Evolutionary conservation across 1,140 invertebrate genomes (phyloP), one percentile per base, ranked within the genome.

Genomic region (Cataglyphis hispanica): DNA sequence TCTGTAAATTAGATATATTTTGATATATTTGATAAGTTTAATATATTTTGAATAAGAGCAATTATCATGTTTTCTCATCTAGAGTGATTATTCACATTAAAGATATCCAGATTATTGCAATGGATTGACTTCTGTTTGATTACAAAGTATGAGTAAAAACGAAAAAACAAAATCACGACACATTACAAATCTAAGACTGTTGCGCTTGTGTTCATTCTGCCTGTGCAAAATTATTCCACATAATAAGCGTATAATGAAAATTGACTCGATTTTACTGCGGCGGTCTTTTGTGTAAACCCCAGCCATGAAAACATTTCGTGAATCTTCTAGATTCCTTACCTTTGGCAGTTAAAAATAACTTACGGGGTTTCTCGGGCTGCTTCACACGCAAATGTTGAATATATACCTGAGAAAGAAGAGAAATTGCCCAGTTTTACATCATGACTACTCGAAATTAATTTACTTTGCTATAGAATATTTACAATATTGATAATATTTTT

Each of bases 271-370:
- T 74, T 85, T 85, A 90, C 56, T 90, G 88, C 16, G 70, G 97
- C 58, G 97, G 96, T 89, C 95, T 96, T 94, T 97, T 98, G 91
- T 98, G 97, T 67, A 95, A 94, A 84, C 97, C 97, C 99, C 99
- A 99, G 61, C 99, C 99, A 94, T 99, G 99, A 96, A 99, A 99
- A 95, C 99, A 99, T 95, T 99, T 99, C 67, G 97, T 98, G 95
- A 99, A 99, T 90, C 98, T 96, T 88, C 96, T 96, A 16, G 98
- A 98, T 95, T 99, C 99, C 93, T 99, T 99, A 92, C 98, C 98
- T 95, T 99, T 99, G 81, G 99, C 96, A 31, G 99, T 99, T n/a
- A 99, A 96, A 94, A 99, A 98, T 76, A 99, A 95, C 95, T 99
- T 99, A 83, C 99, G 95, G 1, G 98, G 98, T 84, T 95, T 96